Conservation (phyloP, 2,113 vertebrate genomes). For the Cyanoderma ruficeps region DNA sequence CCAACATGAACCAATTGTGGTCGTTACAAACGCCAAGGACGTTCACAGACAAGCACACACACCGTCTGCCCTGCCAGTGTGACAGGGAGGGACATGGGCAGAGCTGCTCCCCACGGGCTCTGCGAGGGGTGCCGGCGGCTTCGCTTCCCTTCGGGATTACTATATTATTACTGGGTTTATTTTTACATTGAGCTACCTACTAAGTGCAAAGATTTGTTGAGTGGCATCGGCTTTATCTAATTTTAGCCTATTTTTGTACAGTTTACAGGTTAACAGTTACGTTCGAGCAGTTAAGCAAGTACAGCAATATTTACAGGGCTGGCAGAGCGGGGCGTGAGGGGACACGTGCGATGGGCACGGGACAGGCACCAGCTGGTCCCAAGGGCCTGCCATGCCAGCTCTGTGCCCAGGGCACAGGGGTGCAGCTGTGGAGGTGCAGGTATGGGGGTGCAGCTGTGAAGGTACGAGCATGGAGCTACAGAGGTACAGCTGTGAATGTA, state of each 20-base stretch:
- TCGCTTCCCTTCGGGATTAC: not conserved
- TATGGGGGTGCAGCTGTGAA: not conserved
- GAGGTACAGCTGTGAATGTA: not conserved
- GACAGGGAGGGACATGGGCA: constrained; percentile 45
- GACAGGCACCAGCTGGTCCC: not conserved
- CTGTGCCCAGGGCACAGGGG: not conserved
- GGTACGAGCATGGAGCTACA: not conserved
- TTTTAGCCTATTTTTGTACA: constrained; percentile 68
- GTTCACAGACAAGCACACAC: constrained; percentile 55
- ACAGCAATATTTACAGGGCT: constrained; percentile 65
- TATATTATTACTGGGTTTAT: constrained; percentile 57
- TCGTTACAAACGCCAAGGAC: constrained; percentile 35
- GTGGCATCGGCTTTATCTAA: constrained; percentile 68
- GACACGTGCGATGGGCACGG: not conserved
- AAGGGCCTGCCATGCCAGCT: accelerated
- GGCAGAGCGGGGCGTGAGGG: constrained; percentile 31
- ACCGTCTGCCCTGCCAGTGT: constrained; percentile 30
- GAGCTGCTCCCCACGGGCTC: not conserved
- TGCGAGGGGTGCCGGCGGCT: not conserved
- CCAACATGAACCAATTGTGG: constrained; percentile 16
- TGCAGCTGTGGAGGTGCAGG: not conserved
- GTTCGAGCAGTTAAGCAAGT: constrained; percentile 69
- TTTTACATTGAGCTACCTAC: constrained; percentile 77
- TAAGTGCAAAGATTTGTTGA: constrained; percentile 78
- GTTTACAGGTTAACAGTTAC: constrained; percentile 72